Evolutionary conservation across 2,888 invertebrate species (phyloP).

Genomic region (Lasioglossum marginatum): DNA sequence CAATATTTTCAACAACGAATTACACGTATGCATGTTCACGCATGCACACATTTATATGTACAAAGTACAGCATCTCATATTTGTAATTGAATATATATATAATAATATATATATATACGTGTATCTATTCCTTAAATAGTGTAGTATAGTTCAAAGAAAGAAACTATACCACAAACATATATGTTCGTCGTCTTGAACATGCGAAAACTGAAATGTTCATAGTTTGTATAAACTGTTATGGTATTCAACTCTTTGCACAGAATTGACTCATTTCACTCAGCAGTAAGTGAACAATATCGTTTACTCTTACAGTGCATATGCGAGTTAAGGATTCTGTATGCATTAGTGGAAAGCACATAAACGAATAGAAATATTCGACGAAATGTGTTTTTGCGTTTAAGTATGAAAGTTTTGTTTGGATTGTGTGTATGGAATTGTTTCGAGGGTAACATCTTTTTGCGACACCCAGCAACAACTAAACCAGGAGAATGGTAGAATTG

Average conservation of each 20-base stretch:
- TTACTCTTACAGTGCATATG: neutral
- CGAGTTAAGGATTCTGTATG: neutral
- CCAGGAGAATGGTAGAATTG: neutral
- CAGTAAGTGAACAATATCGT: neutral
- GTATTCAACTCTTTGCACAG: neutral
- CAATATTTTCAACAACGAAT: slow-evolving; percentile 15
- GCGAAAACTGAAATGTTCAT: slow-evolving; percentile 9
- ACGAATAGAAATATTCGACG: neutral
- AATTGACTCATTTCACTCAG: neutral
- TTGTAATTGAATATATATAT: neutral
- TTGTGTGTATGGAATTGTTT: neutral
- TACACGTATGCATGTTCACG: slow-evolving; percentile 5
- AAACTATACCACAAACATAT: neutral
- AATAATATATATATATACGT: neutral
- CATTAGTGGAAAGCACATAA: neutral
- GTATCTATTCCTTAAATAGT: neutral
- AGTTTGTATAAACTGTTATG: neutral
- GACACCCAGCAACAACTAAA: neutral
- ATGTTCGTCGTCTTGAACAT: neutral
- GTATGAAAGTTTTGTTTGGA: neutral
- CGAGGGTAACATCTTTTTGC: neutral
- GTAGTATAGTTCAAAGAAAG: neutral
- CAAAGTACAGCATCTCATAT: slow-evolving; percentile 1
- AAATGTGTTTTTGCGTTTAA: neutral
- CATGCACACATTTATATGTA: slow-evolving; percentile 17